These are phyloP conservation scores for Calypte anna DNA, from an alignment of 2,113 vertebrate species.

Conservation along the genomic window DNA sequence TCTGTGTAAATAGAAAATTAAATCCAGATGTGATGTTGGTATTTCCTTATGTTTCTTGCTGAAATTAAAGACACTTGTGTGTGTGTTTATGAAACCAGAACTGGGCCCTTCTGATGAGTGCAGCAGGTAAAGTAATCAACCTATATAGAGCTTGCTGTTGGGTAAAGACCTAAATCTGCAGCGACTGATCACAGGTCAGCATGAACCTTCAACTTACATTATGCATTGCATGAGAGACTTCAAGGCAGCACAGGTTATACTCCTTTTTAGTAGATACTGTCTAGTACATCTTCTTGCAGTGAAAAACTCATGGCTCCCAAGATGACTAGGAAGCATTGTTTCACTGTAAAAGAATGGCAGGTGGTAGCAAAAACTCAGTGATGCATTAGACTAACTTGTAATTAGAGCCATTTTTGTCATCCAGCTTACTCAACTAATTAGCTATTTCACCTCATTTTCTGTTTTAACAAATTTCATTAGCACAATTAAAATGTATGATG, in stretches of 20 bases:
- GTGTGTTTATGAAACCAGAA: background rate
- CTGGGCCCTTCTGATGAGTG: background rate
- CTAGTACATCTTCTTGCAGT: constrained; percentile 16
- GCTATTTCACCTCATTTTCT: background rate
- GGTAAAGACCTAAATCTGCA: constrained; percentile 2
- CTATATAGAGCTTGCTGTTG: background rate
- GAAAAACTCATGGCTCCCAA: background rate
- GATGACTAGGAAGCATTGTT: background rate
- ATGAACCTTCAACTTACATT: constrained; percentile 1
- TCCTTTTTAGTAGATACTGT: background rate
- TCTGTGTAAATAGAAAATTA: background rate
- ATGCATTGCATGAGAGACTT: background rate
- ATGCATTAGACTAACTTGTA: background rate
- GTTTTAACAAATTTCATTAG: background rate
- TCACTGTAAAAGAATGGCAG: background rate
- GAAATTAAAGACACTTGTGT: background rate
- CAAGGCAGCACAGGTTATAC: background rate
- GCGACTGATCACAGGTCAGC: background rate
- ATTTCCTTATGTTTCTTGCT: background rate
- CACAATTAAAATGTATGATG: background rate
- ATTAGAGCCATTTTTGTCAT: constrained; percentile 3
- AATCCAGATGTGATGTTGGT: background rate
- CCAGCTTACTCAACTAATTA: background rate
- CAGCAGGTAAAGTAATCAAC: constrained; percentile 21
- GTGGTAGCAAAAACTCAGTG: background rate